phyloP scores from a whole-genome alignment of 1,140 invertebrate genomes.

The Zaprionus nigranus region DNA sequence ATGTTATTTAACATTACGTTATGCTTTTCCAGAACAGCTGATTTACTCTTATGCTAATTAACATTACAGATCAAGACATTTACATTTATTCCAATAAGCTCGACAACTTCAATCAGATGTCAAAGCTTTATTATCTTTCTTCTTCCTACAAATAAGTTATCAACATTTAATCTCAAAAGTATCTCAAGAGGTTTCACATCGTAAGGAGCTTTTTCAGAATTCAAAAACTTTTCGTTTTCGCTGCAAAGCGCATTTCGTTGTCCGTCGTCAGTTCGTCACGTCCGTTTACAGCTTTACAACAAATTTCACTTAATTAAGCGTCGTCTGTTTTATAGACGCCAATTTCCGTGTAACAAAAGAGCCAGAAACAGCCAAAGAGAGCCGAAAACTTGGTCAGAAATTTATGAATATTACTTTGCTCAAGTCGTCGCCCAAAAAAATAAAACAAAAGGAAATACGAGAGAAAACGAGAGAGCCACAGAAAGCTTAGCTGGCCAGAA shows the following conservation, averaged over 20 bases:
- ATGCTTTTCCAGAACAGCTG: too few relatives aligned
- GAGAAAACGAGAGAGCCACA: background rate
- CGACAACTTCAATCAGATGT: too few relatives aligned
- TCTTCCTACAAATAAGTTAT: too few relatives aligned
- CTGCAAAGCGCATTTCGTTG: background rate
- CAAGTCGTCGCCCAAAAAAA: slow-evolving; percentile 72
- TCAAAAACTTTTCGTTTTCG: background rate
- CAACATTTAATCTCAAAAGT: background rate
- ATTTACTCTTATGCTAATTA: too few relatives aligned
- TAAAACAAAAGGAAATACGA: slow-evolving; percentile 40
- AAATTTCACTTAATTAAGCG: slow-evolving; percentile 71
- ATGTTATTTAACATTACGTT: too few relatives aligned
- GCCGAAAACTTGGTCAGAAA: slow-evolving; percentile 55
- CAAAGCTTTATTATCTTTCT: too few relatives aligned
- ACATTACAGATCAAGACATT: too few relatives aligned
- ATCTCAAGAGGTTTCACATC: background rate
- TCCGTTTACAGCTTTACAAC: slow-evolving; percentile 30
- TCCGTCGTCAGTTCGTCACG: slow-evolving; percentile 8
- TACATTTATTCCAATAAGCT: too few relatives aligned
- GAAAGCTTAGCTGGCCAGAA: slow-evolving; percentile 12
- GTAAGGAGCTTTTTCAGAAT: background rate
- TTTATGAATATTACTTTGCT: slow-evolving; percentile 80
- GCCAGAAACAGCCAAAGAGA: slow-evolving; percentile 16
- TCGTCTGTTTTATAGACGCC: slow-evolving; percentile 55
- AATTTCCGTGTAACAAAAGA: slow-evolving; percentile 59